A percentile compares a stretch with the other conserved stretches of the same genome.
Evolutionary conservation across 2,797 vertebrate species (phyloP).

Genomic region (Phoxinus dragarum): DNA sequence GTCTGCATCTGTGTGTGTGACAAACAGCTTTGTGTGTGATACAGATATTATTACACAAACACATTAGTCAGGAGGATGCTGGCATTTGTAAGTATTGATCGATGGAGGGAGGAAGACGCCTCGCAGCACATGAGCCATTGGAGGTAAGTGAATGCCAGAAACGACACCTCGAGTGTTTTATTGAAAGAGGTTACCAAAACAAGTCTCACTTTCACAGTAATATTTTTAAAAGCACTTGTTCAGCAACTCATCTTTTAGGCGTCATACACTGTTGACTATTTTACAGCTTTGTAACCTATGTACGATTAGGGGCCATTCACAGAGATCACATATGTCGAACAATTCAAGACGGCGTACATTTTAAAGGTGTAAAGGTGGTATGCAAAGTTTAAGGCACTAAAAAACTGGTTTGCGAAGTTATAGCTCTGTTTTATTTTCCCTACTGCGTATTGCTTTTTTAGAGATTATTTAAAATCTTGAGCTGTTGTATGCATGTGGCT

Average conservation of each 20-base stretch:
- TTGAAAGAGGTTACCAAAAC: conserved; percentile 51
- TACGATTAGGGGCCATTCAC: too few relatives aligned
- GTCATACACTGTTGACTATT: neutral
- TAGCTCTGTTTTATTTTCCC: neutral
- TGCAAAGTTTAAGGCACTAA: too few relatives aligned
- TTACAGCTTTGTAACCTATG: too few relatives aligned
- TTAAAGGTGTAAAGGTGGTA: too few relatives aligned
- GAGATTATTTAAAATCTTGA: neutral
- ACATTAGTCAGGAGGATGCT: conserved; percentile 73
- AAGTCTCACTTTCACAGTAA: conserved; percentile 40
- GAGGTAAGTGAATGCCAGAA: conserved; percentile 72
- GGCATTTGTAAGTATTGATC: conserved; percentile 68
- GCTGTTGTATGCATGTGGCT: neutral
- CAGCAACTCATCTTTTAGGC: conserved; percentile 17
- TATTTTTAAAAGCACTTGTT: conserved; percentile 47
- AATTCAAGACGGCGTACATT: too few relatives aligned
- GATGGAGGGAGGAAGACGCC: conserved; percentile 64
- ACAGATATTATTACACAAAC: conserved; percentile 76
- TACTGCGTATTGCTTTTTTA: neutral
- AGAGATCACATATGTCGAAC: too few relatives aligned
- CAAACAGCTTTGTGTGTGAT: conserved; percentile 58
- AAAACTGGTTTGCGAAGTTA: too few relatives aligned
- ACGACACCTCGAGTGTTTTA: conserved; percentile 57
- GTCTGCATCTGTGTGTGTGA: conserved; percentile 51
- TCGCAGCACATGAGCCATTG: conserved; percentile 70